These are phyloP conservation scores for Steinernema hermaphroditum DNA, from an alignment of 2,888 invertebrate genomes.

Conservation along the genomic window DNA sequence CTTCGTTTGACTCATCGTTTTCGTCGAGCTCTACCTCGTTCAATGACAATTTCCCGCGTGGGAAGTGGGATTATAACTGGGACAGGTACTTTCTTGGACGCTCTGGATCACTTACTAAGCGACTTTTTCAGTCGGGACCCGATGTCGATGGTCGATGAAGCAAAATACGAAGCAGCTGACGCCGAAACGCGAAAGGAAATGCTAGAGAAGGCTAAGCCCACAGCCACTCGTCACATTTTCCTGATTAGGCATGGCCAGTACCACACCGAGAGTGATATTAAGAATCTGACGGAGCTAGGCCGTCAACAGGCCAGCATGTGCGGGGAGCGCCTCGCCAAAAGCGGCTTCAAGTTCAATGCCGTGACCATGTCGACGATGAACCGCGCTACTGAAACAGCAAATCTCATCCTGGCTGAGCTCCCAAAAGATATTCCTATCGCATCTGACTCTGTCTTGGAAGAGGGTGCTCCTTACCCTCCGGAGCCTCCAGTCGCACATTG, in stretches of 20 bases:
- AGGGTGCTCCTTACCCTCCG: conserved; percentile 91
- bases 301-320: conserved; percentile 82
- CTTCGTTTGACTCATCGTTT: background rate
- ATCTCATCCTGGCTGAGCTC: conserved; percentile 78
- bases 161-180: conserved; percentile 49
- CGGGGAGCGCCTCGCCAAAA: conserved; percentile 77
- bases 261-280: conserved; percentile 75
- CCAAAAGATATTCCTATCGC: conserved; percentile 54
- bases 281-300: conserved; percentile 78
- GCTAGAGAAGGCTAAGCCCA: conserved; percentile 50
- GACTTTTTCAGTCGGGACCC: conserved; percentile 58
- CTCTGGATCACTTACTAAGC: conserved; percentile 22
- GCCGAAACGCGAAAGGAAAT: conserved; percentile 52
- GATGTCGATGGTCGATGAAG: conserved; percentile 45
- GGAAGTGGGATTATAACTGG: conserved; percentile 62
- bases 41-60: conserved; percentile 45
- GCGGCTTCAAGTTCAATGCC: conserved; percentile 79
- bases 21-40: background rate
- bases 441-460: conserved; percentile 73
- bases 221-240: conserved; percentile 79
- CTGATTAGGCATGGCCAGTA: conserved; percentile 95
- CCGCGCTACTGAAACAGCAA: conserved; percentile 86
- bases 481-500: conserved; percentile 87
- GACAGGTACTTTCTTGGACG: no score
- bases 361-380: conserved; percentile 88